These are phyloP conservation scores for Xylocopa sonorina DNA, from an alignment of 1,140 invertebrate genomes.

Conservation along the genomic window DNA sequence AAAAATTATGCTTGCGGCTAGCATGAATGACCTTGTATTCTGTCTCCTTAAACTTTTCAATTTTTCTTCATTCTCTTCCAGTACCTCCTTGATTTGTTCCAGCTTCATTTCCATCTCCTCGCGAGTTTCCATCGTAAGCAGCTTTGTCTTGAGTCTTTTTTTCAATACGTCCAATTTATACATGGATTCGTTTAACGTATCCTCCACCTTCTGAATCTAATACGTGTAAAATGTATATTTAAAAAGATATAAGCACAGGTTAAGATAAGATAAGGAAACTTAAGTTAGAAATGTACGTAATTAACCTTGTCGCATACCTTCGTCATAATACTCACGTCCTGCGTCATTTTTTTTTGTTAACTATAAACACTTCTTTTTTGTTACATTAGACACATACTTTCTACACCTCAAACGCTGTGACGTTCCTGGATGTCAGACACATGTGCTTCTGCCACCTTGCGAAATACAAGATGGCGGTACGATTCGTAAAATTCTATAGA, in stretches of 20 bases:
- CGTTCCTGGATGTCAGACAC: neutral
- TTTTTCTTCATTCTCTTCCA: constrained; percentile 72
- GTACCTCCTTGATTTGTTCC: constrained; percentile 69
- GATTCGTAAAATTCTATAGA: no score
- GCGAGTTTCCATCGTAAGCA: constrained; percentile 70
- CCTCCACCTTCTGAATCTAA: constrained; percentile 76
- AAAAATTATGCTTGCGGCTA: constrained; percentile 72
- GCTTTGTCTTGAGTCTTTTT: constrained; percentile 70
- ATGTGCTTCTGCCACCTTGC: neutral
- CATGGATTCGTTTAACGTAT: constrained; percentile 72
- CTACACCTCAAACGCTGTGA: constrained; percentile 1
- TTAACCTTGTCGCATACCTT: constrained; percentile 42
- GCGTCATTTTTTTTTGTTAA: constrained; percentile 9
- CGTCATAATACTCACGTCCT: constrained; percentile 36
- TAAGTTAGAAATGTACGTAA: neutral
- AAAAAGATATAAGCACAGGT: constrained; percentile 16
- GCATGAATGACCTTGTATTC: constrained; percentile 75
- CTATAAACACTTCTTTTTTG: neutral
- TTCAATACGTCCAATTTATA: constrained; percentile 72
- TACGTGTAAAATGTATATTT: neutral
- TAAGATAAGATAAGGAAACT: constrained; percentile 24
- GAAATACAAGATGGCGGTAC: constrained; percentile 27
- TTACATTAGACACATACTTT: constrained; percentile 1
- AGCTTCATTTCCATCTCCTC: constrained; percentile 75
- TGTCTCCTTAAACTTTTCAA: constrained; percentile 69